A percentile compares a stretch with the other conserved stretches of the same genome.
Evolutionary conservation across 2,888 invertebrate genomes (phyloP).

Genomic region (Ichneumoninae sp.): DNA sequence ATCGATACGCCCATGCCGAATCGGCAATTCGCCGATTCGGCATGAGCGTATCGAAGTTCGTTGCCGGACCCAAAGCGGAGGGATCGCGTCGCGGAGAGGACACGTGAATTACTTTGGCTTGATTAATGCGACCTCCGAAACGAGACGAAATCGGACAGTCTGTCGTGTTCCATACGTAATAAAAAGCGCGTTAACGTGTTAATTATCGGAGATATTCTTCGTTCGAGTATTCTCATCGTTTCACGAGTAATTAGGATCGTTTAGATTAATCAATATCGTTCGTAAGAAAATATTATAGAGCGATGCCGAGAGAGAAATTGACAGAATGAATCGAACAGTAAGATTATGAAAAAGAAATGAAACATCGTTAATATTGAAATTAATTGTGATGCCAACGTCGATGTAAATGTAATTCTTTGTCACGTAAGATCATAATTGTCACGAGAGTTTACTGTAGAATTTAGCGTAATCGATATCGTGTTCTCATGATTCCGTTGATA

Average conservation of each 20-base stretch:
- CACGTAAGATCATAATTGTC: constrained; percentile 38
- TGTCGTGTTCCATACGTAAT: constrained; percentile 46
- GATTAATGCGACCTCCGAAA: constrained; percentile 36
- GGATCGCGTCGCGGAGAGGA: not conserved
- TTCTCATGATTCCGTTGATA: constrained; percentile 6
- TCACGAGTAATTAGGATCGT: constrained; percentile 40
- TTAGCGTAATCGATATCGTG: constrained; percentile 15
- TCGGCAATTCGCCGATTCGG: constrained; percentile 44
- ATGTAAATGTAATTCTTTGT: constrained; percentile 65
- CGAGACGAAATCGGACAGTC: not conserved
- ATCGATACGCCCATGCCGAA: not conserved
- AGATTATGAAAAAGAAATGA: constrained; percentile 18
- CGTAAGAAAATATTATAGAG: constrained; percentile 15
- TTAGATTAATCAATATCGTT: constrained; percentile 37
- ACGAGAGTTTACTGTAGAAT: constrained; percentile 27
- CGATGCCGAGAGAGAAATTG: constrained; percentile 33
- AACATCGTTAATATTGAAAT: constrained; percentile 46
- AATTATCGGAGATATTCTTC: constrained; percentile 16
- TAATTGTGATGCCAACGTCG: constrained; percentile 69
- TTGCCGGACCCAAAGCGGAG: not conserved
- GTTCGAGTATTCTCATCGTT: constrained; percentile 58
- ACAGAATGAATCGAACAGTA: constrained; percentile 37
- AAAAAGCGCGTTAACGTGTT: constrained; percentile 3
- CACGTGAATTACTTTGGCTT: constrained; percentile 38
- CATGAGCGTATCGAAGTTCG: constrained; percentile 55